A percentile compares a stretch with the other conserved stretches of the same genome.
These are phyloP conservation scores for Melikaiella ostensackeni DNA, from an alignment of 2,888 invertebrate species.

Conservation along the genomic window DNA sequence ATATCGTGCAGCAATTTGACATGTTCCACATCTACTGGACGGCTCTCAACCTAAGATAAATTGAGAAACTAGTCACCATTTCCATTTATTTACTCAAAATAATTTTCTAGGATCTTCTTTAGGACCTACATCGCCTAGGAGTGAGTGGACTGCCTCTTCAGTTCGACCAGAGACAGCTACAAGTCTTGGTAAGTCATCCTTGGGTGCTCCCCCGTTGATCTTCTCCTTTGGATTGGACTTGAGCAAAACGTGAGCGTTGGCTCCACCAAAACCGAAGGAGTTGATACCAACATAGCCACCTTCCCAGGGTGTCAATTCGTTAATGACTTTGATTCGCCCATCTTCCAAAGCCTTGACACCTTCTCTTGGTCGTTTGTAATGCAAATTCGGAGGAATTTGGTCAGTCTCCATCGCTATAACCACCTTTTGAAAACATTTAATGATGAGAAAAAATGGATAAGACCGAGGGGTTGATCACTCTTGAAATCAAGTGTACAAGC, in stretches of 20 bases:
- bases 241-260: conserved; percentile 87
- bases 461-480: background rate
- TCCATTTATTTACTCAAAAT: background rate
- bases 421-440: conserved; percentile 76
- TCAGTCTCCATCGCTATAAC: conserved; percentile 89
- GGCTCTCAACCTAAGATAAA: conserved; percentile 76
- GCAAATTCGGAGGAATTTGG: conserved; percentile 90
- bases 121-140: conserved; percentile 81
- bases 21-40: conserved; percentile 82
- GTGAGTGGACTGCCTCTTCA: conserved; percentile 83
- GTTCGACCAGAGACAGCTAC: conserved; percentile 89
- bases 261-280: conserved; percentile 96
- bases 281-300: conserved; percentile 89
- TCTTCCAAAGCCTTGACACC: conserved; percentile 82
- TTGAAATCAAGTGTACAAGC: too few species aligned
- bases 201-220: conserved; percentile 81
- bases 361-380: conserved; percentile 83
- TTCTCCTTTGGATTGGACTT: conserved; percentile 82
- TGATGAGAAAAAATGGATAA: background rate
- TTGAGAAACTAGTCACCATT: conserved; percentile 11
- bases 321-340: conserved; percentile 85
- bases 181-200: conserved; percentile 85
- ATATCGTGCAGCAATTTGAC: conserved; percentile 81
- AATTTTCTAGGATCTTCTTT: background rate
- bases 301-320: conserved; percentile 84